Percentiles rank a stretch among this genome's conserved stretches.
Evolutionary conservation across 2,797 vertebrate genomes (phyloP).

Genomic region (Fistularia tabacaria): DNA sequence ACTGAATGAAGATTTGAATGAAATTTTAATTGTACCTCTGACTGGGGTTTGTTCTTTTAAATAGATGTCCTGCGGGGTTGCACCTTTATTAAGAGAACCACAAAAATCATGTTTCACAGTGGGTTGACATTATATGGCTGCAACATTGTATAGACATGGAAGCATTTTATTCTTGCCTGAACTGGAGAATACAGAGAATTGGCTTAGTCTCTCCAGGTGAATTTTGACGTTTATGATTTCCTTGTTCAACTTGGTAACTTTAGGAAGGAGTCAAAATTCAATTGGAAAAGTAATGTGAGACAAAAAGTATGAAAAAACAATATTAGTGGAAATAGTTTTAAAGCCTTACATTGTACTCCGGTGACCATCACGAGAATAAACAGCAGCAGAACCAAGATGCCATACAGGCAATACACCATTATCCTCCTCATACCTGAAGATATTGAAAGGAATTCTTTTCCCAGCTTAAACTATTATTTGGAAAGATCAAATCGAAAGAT

Average conservation of each 20-base stretch:
- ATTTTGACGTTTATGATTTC: conserved; percentile 54
- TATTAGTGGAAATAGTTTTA: background rate
- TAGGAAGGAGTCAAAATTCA: background rate
- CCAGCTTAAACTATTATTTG: background rate
- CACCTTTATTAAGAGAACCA: background rate
- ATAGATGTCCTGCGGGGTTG: fast-evolving
- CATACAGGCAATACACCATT: conserved; percentile 50
- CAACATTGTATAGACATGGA: background rate
- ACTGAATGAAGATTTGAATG: background rate
- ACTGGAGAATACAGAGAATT: background rate
- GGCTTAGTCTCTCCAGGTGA: conserved; percentile 28
- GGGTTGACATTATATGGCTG: background rate
- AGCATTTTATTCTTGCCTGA: conserved; percentile 18
- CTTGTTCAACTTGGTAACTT: conserved; percentile 64
- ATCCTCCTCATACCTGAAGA: conserved; percentile 47
- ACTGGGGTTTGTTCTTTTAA: conserved; percentile 16
- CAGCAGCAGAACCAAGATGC: conserved; percentile 58
- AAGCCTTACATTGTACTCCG: conserved; percentile 67
- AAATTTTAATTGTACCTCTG: conserved; percentile 37
- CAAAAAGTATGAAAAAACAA: background rate
- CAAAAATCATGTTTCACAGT: background rate
- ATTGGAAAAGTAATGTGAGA: background rate
- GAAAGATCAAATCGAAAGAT: background rate
- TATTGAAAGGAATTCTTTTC: conserved; percentile 1
- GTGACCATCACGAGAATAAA: conserved; percentile 62